Evolutionary conservation across 2,797 vertebrate genomes (phyloP).

Genomic region (Pipistrellus pygmaeus): DNA sequence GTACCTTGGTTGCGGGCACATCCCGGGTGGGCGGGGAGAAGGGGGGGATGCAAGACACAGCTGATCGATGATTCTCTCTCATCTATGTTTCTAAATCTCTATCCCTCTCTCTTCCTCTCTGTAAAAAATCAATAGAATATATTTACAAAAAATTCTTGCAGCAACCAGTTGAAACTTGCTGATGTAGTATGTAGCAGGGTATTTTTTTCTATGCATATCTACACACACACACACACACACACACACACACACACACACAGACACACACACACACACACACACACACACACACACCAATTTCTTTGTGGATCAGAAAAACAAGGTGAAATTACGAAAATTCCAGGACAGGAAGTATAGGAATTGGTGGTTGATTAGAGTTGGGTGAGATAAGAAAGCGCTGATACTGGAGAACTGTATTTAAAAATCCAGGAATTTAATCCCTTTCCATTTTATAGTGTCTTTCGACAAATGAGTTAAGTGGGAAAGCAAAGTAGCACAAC

Average conservation of each 20-base stretch:
- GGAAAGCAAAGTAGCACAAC: conserved; percentile 16
- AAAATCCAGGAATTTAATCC: neutral
- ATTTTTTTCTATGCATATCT: neutral
- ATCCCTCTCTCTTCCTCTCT: too few relatives aligned
- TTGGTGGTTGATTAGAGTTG: neutral
- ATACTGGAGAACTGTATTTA: conserved; percentile 26
- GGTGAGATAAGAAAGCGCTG: neutral
- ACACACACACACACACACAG: neutral
- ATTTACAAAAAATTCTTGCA: neutral
- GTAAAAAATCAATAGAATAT: too few relatives aligned
- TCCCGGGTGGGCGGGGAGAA: too few relatives aligned
- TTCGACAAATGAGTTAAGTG: conserved; percentile 49
- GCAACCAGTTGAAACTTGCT: neutral
- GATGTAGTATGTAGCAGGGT: neutral
- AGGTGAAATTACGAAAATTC: conserved; percentile 34
- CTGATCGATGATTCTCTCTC: too few relatives aligned
- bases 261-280: neutral
- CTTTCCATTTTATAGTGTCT: conserved; percentile 37
- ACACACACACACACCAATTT: neutral
- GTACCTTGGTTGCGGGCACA: too few relatives aligned
- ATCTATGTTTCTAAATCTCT: too few relatives aligned
- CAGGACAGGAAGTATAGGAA: neutral
- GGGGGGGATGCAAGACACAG: too few relatives aligned
- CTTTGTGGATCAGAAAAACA: neutral
- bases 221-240: neutral